Evolutionary conservation across 2,888 invertebrate species (phyloP).

Genomic region (Hyalella azteca): DNA sequence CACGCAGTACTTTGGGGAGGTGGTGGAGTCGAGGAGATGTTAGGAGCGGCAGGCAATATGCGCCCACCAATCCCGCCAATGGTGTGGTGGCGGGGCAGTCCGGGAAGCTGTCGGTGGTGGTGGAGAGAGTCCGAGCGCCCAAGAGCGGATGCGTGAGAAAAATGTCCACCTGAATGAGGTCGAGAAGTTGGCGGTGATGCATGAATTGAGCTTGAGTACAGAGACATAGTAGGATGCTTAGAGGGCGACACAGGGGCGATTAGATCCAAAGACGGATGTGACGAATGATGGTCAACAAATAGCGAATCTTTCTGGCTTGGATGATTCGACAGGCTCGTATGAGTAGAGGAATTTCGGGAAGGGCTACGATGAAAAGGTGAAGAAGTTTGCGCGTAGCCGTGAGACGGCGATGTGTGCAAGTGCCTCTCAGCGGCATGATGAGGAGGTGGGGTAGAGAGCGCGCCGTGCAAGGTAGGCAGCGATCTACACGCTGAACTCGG

Average conservation of each 20-base stretch:
- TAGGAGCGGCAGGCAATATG: slow-evolving; percentile 49
- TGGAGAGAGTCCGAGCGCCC: slow-evolving; percentile 43
- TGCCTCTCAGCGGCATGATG: slow-evolving; percentile 39
- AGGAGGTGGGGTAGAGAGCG: slow-evolving; percentile 17
- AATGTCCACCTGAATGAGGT: slow-evolving; percentile 46
- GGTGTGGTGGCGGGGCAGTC: slow-evolving; percentile 55
- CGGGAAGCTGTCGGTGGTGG: slow-evolving; percentile 55
- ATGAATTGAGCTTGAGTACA: slow-evolving; percentile 47
- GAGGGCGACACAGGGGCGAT: slow-evolving; percentile 46
- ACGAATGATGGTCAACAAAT: slow-evolving; percentile 7
- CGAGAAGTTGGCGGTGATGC: slow-evolving; percentile 47
- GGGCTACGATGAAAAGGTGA: slow-evolving; percentile 31
- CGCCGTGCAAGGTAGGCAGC: slow-evolving; percentile 53
- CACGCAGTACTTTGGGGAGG: background rate
- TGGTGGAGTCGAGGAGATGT: slow-evolving; percentile 16
- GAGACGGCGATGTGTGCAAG: slow-evolving; percentile 46
- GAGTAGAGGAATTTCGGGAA: slow-evolving; percentile 21
- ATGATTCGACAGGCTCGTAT: slow-evolving; percentile 7
- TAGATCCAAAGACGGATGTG: slow-evolving; percentile 28
- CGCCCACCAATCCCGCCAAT: slow-evolving; percentile 54
- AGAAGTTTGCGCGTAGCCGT: slow-evolving; percentile 44
- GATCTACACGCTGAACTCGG: slow-evolving; percentile 53
- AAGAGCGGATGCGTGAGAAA: slow-evolving; percentile 54
- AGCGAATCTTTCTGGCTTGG: slow-evolving; percentile 1
- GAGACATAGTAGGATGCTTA: slow-evolving; percentile 44